phyloP scores from a whole-genome alignment of 2,797 vertebrate species.

The Cercopithecus petaurista region DNA sequence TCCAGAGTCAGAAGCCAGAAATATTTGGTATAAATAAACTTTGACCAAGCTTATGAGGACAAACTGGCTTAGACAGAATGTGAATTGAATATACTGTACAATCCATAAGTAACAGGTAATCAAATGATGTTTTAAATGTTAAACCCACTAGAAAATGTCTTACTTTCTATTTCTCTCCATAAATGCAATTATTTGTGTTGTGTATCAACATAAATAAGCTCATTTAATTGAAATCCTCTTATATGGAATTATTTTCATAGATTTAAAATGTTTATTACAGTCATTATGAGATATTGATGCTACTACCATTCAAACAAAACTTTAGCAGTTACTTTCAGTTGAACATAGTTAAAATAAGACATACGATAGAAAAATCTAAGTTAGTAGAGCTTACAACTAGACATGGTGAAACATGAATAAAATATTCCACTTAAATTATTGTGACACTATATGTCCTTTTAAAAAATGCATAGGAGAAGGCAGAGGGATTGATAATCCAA shows the following conservation, averaged over 20 bases:
- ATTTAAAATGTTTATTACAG: neutral
- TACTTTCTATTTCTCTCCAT: neutral
- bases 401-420: neutral
- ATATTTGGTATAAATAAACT: neutral
- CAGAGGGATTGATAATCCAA: neutral
- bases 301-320: neutral
- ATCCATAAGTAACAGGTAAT: neutral
- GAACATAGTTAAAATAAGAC: neutral
- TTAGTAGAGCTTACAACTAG: neutral
- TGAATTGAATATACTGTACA: neutral
- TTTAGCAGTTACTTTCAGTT: neutral
- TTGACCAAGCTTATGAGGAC: neutral
- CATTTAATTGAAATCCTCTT: neutral
- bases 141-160: neutral
- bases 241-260: neutral
- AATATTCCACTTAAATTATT: conserved; percentile 29
- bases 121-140: neutral
- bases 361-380: neutral
- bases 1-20: neutral
- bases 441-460: neutral
- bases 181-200: neutral
- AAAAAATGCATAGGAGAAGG: neutral
- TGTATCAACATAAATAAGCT: neutral
- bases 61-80: neutral
- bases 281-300: neutral